A percentile compares a stretch with the other conserved stretches of the same genome.
phyloP scores from a whole-genome alignment of 2,888 invertebrate genomes.

The Torymus aiolomorphi region DNA sequence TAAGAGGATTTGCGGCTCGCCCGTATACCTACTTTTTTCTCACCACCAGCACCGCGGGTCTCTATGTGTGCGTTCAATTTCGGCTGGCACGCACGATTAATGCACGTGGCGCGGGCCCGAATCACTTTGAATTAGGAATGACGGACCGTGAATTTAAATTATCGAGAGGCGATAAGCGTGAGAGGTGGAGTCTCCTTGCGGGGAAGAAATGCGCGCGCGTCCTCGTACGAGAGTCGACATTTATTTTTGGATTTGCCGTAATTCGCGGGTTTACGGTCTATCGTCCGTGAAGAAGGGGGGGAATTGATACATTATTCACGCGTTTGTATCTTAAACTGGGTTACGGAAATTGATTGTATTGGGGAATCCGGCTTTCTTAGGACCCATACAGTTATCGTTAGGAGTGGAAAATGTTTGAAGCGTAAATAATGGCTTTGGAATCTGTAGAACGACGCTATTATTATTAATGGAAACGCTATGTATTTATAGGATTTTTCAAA shows the following conservation, averaged over 20 bases:
- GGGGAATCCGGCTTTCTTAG: no score
- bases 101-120: neutral
- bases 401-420: no score
- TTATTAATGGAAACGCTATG: neutral
- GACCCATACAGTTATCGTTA: no score
- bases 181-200: neutral
- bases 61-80: no score
- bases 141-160: slow-evolving; percentile 45
- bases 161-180: neutral
- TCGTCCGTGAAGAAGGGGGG: neutral
- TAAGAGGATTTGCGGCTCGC: slow-evolving; percentile 55
- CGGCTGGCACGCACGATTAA: no score
- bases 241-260: slow-evolving; percentile 35
- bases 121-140: slow-evolving; percentile 27
- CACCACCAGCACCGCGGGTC: no score
- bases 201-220: neutral
- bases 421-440: no score
- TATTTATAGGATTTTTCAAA: neutral
- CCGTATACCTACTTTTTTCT: no score
- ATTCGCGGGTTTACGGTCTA: slow-evolving; percentile 6
- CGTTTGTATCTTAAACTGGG: neutral
- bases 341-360: no score
- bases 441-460: no score
- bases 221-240: slow-evolving; percentile 7
- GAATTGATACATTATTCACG: neutral